Conservation (phyloP, 92 coral and sea anemone species). For the Pocillopora meandrina region DNA sequence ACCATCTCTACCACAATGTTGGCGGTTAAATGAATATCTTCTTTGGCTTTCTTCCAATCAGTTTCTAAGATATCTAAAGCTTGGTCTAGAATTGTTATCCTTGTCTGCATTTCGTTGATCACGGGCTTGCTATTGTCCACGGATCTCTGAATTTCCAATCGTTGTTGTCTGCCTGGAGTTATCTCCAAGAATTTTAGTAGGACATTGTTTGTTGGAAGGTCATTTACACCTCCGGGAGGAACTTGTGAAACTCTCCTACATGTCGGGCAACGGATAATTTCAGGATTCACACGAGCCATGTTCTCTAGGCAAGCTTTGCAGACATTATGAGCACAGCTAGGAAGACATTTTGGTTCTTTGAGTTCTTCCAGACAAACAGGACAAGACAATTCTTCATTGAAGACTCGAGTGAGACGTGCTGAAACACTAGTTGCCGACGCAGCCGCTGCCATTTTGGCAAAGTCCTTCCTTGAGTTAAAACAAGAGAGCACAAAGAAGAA, state of each 20-base stretch:
- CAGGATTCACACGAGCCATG: constrained; percentile 51
- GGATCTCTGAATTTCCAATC: constrained; percentile 72
- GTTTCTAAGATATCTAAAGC: constrained; percentile 37
- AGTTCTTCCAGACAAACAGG: constrained; percentile 87
- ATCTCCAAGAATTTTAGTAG: constrained; percentile 77
- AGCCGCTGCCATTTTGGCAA: constrained; percentile 41
- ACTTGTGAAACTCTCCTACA: constrained; percentile 66
- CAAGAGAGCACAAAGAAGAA: background rate
- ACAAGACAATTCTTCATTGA: constrained; percentile 86
- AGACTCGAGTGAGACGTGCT: constrained; percentile 48
- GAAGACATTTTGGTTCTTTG: constrained; percentile 80
- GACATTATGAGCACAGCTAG: constrained; percentile 81
- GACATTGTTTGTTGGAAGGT: constrained; percentile 76
- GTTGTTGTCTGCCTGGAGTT: constrained; percentile 80
- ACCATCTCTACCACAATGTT: constrained; percentile 53
- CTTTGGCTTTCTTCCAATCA: constrained; percentile 48
- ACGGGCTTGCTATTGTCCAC: constrained; percentile 81
- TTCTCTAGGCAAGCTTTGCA: constrained; percentile 82
- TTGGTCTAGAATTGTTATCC: constrained; percentile 53
- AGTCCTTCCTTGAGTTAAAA: too few relatives aligned
- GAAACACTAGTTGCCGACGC: constrained; percentile 11
- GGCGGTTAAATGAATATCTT: constrained; percentile 58
- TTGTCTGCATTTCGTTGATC: constrained; percentile 57
- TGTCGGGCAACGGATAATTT: constrained; percentile 72
- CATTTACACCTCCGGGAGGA: constrained; percentile 68